Evolutionary conservation across 2,113 vertebrate genomes (phyloP), one percentile per base, ranked within the genome.

Genomic region (Malurus melanocephalus): DNA sequence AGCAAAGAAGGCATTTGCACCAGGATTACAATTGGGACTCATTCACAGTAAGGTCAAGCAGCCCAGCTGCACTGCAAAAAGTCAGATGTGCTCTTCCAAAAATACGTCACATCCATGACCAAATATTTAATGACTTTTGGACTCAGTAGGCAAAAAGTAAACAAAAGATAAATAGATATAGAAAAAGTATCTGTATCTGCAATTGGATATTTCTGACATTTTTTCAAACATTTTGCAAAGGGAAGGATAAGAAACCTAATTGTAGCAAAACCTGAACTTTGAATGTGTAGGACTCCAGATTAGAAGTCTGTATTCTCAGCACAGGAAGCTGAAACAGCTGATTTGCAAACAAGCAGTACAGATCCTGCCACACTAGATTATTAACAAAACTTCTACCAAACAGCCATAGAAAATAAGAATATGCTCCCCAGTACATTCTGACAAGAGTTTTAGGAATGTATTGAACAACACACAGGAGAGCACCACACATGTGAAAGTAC

Each of bases 11-110:
- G 30, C 65, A 64, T 73, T 27, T 80, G 27, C 43, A 77, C 11
- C 22, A 55, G 33, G 35, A 62, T 65, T 48, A 77, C 30, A 52
- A 55, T 30, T 6, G 16, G 17, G 27, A 89, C 33, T 22, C 3
- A 27, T 16, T 46, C 66, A 49, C 27, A 73, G 15, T 45, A 40
- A 84, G 1, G 16, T 40, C 61, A 81, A 87, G 22, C n/a, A 80
- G 51, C 12, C 13, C 6, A 1, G n/a, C 3, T 52, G 27, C 57
- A 86, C 11, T 0, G 0, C 49, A 73, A 48, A 21, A 76, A 30
- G 40, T 35, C n/a, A 42, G 21, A 18, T 4, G 0, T 2, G 2
- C 26, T 73, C 33, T 73, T 78, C 55, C 51, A 59, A 60, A 85
- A 76, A 48, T 21, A 68, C 1, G 7, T 35, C 52, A 15, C 6